Evolutionary conservation across 1,140 invertebrate species (phyloP).

Genomic region (Ceratina japonica): DNA sequence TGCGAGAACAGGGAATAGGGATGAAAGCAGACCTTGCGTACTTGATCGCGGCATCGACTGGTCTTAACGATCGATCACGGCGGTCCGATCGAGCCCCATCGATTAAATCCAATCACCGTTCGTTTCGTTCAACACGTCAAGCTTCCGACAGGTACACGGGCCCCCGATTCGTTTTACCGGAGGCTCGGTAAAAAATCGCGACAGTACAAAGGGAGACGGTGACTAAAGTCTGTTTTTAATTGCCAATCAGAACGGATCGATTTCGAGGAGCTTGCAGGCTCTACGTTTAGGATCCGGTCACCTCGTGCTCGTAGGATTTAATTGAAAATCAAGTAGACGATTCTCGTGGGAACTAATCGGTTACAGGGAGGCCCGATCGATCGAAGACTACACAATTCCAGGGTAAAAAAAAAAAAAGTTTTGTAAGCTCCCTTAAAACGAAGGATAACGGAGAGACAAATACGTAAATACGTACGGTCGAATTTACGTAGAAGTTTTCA

Average conservation of each 20-base stretch:
- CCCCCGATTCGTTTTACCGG: neutral
- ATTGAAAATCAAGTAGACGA: no score
- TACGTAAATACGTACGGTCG: neutral
- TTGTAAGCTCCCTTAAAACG: slow-evolving; percentile 29
- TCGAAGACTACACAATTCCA: slow-evolving; percentile 46
- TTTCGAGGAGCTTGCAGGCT: no score
- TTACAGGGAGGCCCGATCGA: slow-evolving; percentile 17
- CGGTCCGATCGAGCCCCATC: neutral
- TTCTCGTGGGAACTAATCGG: neutral
- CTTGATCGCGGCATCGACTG: slow-evolving; percentile 48
- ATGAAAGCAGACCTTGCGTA: slow-evolving; percentile 16
- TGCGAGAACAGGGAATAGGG: slow-evolving; percentile 13
- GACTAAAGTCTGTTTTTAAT: neutral
- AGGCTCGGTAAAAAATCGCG: no score
- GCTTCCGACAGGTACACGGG: neutral
- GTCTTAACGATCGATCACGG: slow-evolving; percentile 21
- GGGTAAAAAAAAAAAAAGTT: slow-evolving; percentile 47
- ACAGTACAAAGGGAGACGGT: neutral
- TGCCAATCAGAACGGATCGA: no score
- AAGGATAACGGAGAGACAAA: neutral
- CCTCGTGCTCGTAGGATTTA: no score
- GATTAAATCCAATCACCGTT: neutral
- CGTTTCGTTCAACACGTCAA: neutral
- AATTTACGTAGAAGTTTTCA: slow-evolving; percentile 1
- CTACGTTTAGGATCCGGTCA: no score